Percentiles rank a stretch among this genome's conserved stretches.
Evolutionary conservation across 2,113 vertebrate species (phyloP).

Genomic region (Ptyas mucosa): DNA sequence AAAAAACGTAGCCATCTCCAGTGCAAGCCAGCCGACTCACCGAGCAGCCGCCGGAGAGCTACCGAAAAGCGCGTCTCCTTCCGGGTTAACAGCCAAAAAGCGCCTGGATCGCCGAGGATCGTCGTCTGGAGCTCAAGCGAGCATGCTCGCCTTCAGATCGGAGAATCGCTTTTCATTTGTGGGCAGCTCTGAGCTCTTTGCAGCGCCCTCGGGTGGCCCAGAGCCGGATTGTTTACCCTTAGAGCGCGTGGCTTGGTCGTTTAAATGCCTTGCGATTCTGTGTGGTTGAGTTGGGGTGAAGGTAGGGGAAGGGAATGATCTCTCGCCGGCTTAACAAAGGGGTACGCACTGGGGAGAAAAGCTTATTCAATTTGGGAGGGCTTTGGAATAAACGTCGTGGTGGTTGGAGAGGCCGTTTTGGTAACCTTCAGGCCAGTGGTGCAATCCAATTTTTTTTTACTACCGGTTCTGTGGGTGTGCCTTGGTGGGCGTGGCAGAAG

Average conservation of each 20-base stretch:
- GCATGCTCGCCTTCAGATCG: background rate
- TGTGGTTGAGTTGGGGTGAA: background rate
- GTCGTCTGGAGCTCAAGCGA: background rate
- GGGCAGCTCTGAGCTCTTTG: background rate
- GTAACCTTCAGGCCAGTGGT: background rate
- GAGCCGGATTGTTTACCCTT: background rate
- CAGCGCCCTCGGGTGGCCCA: background rate
- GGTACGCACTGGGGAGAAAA: background rate
- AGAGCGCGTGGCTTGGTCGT: background rate
- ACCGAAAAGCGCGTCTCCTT: background rate
- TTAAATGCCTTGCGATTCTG: background rate
- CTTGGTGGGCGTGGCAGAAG: too few species aligned
- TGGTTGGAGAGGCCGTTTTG: background rate
- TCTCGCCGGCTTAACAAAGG: background rate
- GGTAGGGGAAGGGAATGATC: background rate
- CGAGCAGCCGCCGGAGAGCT: background rate
- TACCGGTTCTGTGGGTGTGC: too few species aligned
- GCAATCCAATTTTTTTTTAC: too few species aligned
- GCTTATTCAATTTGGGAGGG: background rate
- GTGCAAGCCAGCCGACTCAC: background rate
- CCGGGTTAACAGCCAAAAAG: background rate
- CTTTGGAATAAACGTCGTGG: background rate
- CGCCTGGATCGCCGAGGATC: background rate
- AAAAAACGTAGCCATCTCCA: slow-evolving; percentile 73
- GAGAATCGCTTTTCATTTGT: background rate